A percentile compares a stretch with the other conserved stretches of the same genome.
phyloP scores from a whole-genome alignment of 1,140 invertebrate genomes.

The Leucophenga varia region DNA sequence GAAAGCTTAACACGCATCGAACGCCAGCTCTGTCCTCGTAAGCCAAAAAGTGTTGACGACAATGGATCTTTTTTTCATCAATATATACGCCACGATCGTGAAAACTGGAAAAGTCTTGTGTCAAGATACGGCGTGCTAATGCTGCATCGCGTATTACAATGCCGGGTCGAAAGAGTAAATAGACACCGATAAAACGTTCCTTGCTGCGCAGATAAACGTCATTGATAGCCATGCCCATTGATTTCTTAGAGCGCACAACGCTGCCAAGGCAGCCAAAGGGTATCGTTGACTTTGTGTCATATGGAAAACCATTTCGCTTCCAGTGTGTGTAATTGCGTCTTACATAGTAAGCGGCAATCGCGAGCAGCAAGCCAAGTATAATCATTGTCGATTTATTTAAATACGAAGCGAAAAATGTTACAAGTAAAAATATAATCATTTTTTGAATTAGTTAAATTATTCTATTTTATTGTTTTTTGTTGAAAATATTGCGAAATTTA shows the following conservation, averaged over 20 bases:
- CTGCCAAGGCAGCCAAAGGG: conserved; percentile 40
- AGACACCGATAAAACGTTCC: conserved; percentile 40
- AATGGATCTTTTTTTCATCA: conserved; percentile 51
- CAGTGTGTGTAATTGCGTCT: conserved; percentile 37
- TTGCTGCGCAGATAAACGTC: conserved; percentile 37
- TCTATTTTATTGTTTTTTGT: too few relatives aligned
- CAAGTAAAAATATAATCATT: too few relatives aligned
- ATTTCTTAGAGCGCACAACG: conserved; percentile 28
- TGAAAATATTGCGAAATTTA: too few relatives aligned
- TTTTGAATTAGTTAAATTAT: too few relatives aligned
- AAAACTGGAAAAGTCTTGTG: conserved; percentile 57
- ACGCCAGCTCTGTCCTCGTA: conserved; percentile 59
- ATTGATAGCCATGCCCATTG: conserved; percentile 37
- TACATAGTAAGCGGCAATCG: conserved; percentile 32
- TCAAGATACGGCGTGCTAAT: conserved; percentile 55
- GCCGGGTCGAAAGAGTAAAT: conserved; percentile 48
- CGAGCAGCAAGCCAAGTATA: conserved; percentile 16
- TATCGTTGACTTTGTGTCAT: conserved; percentile 23
- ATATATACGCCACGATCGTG: conserved; percentile 54
- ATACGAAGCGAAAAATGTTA: too few relatives aligned
- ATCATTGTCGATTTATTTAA: too few relatives aligned
- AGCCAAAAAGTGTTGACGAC: conserved; percentile 53
- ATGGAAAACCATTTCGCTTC: conserved; percentile 32
- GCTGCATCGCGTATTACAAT: conserved; percentile 58
- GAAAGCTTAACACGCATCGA: conserved; percentile 58